These are phyloP conservation scores for Ommatoiulus sabulosus DNA, from an alignment of 2,888 invertebrate species.

Conservation along the genomic window DNA sequence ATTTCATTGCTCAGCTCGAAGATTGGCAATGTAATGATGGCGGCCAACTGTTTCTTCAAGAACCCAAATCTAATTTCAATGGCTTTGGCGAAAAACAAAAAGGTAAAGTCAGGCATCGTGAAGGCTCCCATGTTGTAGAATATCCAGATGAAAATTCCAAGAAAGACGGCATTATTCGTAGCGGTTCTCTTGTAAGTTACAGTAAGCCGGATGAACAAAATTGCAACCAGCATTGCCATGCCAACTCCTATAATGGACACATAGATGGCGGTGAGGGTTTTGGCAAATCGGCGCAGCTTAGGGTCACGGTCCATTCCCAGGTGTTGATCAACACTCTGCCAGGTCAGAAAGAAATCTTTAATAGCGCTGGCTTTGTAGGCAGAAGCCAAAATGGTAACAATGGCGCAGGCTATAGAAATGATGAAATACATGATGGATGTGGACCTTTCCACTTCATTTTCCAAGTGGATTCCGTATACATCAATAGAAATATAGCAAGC, in stretches of 20 bases:
- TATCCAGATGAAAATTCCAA: neutral
- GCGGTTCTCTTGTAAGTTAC: neutral
- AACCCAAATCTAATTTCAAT: neutral
- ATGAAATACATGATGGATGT: neutral
- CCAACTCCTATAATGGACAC: neutral
- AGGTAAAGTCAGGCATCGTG: conserved; percentile 12
- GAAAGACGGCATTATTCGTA: neutral
- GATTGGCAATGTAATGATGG: neutral
- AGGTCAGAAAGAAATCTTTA: neutral
- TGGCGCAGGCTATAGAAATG: neutral
- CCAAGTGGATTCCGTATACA: neutral
- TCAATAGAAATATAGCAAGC: neutral
- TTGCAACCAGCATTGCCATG: neutral
- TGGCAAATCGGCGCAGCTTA: neutral
- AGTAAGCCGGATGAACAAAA: neutral
- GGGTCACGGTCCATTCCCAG: conserved; percentile 7
- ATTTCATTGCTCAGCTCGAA: neutral
- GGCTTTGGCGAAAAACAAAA: conserved; percentile 25
- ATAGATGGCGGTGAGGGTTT: neutral
- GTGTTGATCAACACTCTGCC: neutral
- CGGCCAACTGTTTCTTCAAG: neutral
- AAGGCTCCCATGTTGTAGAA: neutral
- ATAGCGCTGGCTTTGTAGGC: neutral
- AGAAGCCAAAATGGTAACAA: neutral
- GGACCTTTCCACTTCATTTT: neutral